Conservation (phyloP, 2,113 vertebrate species). For the Gambusia affinis region DNA sequence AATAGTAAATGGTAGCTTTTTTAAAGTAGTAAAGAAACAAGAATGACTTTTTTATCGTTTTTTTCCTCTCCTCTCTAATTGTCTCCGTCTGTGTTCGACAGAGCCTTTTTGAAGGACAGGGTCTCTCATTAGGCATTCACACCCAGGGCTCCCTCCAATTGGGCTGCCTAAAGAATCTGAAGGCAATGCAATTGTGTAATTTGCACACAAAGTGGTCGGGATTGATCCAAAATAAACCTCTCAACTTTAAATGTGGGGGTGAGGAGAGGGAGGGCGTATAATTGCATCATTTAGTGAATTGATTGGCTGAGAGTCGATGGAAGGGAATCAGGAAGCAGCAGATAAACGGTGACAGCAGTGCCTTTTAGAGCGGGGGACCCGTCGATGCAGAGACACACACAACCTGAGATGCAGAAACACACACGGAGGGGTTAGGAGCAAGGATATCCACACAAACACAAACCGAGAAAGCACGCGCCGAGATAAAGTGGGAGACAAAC, state of each 20-base stretch:
- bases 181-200: constrained; percentile 86
- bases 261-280: constrained; percentile 82
- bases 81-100: constrained; percentile 65
- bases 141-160: constrained; percentile 80
- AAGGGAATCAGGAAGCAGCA: constrained; percentile 88
- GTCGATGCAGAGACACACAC: constrained; percentile 50
- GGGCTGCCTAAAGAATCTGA: constrained; percentile 87
- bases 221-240: constrained; percentile 90
- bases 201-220: constrained; percentile 89
- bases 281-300: constrained; percentile 94
- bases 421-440: constrained; percentile 29
- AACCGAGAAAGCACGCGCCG: constrained; percentile 48
- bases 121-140: constrained; percentile 82
- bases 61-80: constrained; percentile 58
- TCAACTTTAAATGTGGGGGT: constrained; percentile 87
- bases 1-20: too few species aligned
- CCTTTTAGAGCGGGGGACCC: constrained; percentile 81
- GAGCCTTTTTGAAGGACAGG: constrained; percentile 77
- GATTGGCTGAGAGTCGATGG: constrained; percentile 88
- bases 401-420: constrained; percentile 52
- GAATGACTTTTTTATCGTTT: constrained; percentile 7
- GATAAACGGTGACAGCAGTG: constrained; percentile 83
- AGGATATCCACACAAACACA: constrained; percentile 11
- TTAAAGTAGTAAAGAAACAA: constrained; percentile 24
- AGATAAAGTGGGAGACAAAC: constrained; percentile 44